phyloP scores from a whole-genome alignment of 2,797 vertebrate species.

The Sebastes minor region DNA sequence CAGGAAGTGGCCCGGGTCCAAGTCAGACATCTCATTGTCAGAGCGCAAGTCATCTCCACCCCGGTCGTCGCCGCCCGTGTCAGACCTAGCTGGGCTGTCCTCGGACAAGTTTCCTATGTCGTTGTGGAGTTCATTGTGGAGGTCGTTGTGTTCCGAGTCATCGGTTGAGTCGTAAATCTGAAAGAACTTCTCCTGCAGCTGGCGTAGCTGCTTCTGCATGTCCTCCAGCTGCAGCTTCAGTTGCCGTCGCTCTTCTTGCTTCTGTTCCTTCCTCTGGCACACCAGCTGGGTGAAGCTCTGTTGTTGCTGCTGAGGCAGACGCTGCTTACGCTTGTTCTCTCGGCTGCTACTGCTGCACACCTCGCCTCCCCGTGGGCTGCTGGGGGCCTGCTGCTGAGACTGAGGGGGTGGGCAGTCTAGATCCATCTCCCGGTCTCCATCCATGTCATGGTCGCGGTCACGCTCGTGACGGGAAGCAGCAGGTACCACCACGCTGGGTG shows the following conservation, averaged over 20 bases:
- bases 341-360: conserved; percentile 82
- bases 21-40: conserved; percentile 92
- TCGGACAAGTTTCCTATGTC: conserved; percentile 95
- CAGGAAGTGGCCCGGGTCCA: conserved; percentile 94
- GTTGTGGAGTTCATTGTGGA: conserved; percentile 70
- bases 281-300: conserved; percentile 99
- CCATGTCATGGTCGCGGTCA: conserved; percentile 91
- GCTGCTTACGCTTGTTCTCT: conserved; percentile 99
- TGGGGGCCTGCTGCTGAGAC: conserved; percentile 91
- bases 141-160: conserved; percentile 90
- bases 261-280: conserved; percentile 95
- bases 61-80: conserved; percentile 81
- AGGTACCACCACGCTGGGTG: conserved; percentile 88
- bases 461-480: conserved; percentile 86
- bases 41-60: conserved; percentile 88
- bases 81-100: conserved; percentile 92
- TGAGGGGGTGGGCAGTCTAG: conserved; percentile 93
- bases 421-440: conserved; percentile 83
- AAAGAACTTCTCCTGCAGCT: conserved; percentile 99
- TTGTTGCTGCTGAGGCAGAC: conserved; percentile 97
- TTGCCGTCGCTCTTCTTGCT: conserved; percentile 95
- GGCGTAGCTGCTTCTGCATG: conserved; percentile 99
- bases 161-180: conserved; percentile 99
- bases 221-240: conserved; percentile 99
- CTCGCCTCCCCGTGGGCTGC: conserved; percentile 88